A percentile compares a stretch with the other conserved stretches of the same genome.
Evolutionary conservation across 2,888 invertebrate species (phyloP).

Genomic region (Cyrtodaria siliqua): DNA sequence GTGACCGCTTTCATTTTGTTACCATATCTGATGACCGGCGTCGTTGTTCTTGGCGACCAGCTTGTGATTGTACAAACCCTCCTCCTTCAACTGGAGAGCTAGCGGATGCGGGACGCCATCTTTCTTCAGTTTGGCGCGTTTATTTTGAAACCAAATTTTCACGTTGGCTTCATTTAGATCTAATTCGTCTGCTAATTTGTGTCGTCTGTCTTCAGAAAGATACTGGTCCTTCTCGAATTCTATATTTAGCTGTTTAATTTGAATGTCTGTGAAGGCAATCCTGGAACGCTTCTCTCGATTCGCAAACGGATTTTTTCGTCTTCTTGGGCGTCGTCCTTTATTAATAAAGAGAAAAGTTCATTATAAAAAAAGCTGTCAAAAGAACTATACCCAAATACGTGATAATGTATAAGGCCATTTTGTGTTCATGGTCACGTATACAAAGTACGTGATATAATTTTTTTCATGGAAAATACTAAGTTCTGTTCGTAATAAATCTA

Average conservation of each 20-base stretch:
- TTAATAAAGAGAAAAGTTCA: no score
- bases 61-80: conserved; percentile 95
- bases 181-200: conserved; percentile 95
- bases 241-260: conserved; percentile 93
- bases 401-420: no score
- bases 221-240: conserved; percentile 92
- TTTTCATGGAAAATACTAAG: no score
- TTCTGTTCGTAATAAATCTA: no score
- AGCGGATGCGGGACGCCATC: conserved; percentile 91
- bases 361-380: no score
- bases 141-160: conserved; percentile 99
- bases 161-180: conserved; percentile 98
- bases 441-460: no score
- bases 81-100: conserved; percentile 96
- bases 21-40: no score
- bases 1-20: no score
- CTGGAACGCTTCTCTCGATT: conserved; percentile 87
- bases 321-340: no score
- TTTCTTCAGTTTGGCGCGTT: conserved; percentile 98
- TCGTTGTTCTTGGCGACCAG: conserved; percentile 20
- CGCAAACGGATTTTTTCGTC: no score
- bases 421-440: no score
- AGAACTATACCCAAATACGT: no score
- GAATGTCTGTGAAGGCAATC: conserved; percentile 96
- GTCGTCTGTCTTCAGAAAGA: conserved; percentile 96